A percentile compares a stretch with the other conserved stretches of the same genome.
These are phyloP conservation scores for Drosophila eugracilis DNA, from an alignment of 1,140 invertebrate genomes.

Conservation along the genomic window DNA sequence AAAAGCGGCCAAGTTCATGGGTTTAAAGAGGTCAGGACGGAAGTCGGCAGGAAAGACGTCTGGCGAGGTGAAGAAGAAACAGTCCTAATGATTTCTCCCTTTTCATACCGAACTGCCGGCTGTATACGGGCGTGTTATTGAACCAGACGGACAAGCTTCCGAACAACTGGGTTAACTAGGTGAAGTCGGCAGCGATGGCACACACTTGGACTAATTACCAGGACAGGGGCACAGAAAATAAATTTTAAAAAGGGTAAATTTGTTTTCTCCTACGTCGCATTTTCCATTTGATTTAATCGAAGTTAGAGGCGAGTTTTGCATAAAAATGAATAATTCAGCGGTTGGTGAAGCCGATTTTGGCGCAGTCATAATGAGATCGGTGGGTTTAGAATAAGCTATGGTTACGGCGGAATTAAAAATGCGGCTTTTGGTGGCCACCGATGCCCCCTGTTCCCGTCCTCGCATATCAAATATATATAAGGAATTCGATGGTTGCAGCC, in stretches of 20 bases:
- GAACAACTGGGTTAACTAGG: slow-evolving; percentile 53
- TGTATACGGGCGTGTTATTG: slow-evolving; percentile 24
- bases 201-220: slow-evolving; percentile 70
- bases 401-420: slow-evolving; percentile 62
- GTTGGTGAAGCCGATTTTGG: slow-evolving; percentile 18
- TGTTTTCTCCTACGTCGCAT: slow-evolving; percentile 47
- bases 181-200: slow-evolving; percentile 18
- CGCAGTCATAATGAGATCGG: slow-evolving; percentile 54
- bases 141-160: slow-evolving; percentile 8
- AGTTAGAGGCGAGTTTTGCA: slow-evolving; percentile 53
- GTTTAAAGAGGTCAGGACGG: neutral
- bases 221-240: slow-evolving; percentile 30
- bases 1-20: neutral
- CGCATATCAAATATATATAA: slow-evolving; percentile 56
- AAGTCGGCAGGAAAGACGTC: neutral
- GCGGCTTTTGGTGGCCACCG: slow-evolving; percentile 39
- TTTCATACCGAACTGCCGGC: no score
- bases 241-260: neutral
- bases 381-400: slow-evolving; percentile 41
- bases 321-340: slow-evolving; percentile 70
- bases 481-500: slow-evolving; percentile 38
- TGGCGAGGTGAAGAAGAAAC: neutral
- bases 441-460: neutral
- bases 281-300: slow-evolving; percentile 46
- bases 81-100: no score